Evolutionary conservation across 2,113 vertebrate genomes (phyloP), one percentile per base, ranked within the genome.

Genomic region (Apteryx owenii): DNA sequence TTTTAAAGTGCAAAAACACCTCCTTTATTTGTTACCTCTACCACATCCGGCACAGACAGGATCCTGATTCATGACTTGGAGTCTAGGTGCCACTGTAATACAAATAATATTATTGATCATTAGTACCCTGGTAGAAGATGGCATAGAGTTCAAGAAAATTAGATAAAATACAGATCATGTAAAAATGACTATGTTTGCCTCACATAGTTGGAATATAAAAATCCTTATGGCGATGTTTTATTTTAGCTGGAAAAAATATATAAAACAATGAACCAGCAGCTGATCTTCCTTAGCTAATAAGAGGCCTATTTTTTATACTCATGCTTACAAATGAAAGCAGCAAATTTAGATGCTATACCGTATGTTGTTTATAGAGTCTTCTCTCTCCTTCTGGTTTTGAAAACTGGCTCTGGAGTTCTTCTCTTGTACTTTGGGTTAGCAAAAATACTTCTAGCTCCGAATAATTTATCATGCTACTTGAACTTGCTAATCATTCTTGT

Each of bases 401-500:
- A 88, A 96, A 78, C 8, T 53, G 12, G 10, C 62, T 81, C 69
- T 4, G 2, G 16, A 12, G 9, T 26, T 65, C n/a, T 81, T 60
- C 29, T 89, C 20, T 70, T 75, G 36, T 10, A 42, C 10, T 84
- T 90, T 19, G 7, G 12, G 66, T 60, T 69, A 69, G n/a, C 36
- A 75, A 89, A 79, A 91, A 82, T 69, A 61, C n/a, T 86, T 76
- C 46, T 51, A 84, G 12, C 38, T 51, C n/a, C 12, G 1, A 86
- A 88, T 77, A 79, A 78, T 93, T 87, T 79, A n/a, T 79, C 28
- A 51, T 15, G 22, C n/a, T 76, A 40, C n/a, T 85, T 5, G 2
- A 68, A 72, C 87, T 89, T 87, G 33, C 36, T 94, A 56, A 65
- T 79, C 28, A 44, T 76, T 56, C 25, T 76, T 85, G 31, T 85